Percentiles rank a stretch among this genome's conserved stretches.
These are phyloP conservation scores for Andrena fulva DNA, from an alignment of 2,888 invertebrate species.

Conservation along the genomic window DNA sequence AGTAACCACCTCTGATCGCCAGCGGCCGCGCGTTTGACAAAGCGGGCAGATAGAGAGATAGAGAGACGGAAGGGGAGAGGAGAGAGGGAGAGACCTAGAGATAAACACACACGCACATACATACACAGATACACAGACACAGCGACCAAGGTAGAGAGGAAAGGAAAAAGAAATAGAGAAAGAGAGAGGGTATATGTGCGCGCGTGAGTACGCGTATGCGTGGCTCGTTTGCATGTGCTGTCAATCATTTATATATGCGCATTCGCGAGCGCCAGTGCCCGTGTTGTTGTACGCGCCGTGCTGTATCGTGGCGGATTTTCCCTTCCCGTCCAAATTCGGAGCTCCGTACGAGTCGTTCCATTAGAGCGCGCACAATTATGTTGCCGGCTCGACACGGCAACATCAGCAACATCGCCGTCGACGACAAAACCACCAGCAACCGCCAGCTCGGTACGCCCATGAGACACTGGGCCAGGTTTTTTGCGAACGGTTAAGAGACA, in stretches of 20 bases:
- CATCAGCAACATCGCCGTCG: constrained; percentile 46
- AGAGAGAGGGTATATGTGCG: background rate
- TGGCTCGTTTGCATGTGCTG: constrained; percentile 28
- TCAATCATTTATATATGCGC: constrained; percentile 33
- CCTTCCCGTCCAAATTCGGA: constrained; percentile 41
- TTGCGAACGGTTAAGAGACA: constrained; percentile 72
- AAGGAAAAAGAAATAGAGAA: background rate
- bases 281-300: constrained; percentile 22
- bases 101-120: background rate
- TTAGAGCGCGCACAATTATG: constrained; percentile 64
- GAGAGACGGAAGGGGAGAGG: constrained; percentile 7
- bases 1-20: constrained; percentile 29
- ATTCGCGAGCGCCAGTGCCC: constrained; percentile 37
- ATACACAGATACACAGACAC: background rate
- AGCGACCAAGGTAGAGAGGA: background rate
- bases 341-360: constrained; percentile 36
- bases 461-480: constrained; percentile 59
- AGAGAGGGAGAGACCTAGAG: background rate
- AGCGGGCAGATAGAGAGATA: background rate
- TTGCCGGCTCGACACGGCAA: constrained; percentile 57
- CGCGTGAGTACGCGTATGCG: constrained; percentile 28
- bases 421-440: constrained; percentile 19
- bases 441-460: constrained; percentile 24
- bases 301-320: constrained; percentile 18
- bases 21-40: constrained; percentile 37